Percentiles rank a stretch among this genome's conserved stretches.
Evolutionary conservation across 1,140 invertebrate genomes (phyloP).

Genomic region (Andricus grossulariae): DNA sequence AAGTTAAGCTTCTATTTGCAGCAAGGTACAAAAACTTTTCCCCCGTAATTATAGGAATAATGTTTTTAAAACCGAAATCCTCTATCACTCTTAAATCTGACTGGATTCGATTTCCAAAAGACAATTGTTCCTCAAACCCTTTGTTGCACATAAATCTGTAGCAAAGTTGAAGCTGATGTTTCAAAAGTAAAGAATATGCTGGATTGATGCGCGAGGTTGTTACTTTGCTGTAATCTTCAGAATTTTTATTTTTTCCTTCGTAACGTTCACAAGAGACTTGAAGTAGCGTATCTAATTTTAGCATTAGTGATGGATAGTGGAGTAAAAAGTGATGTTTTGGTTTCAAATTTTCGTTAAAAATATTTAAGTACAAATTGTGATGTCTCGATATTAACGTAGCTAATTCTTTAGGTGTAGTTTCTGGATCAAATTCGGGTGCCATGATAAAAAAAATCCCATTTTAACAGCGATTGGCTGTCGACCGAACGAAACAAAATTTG

Average conservation of each 20-base stretch:
- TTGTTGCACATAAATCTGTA: constrained; percentile 34
- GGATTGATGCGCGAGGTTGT: constrained; percentile 38
- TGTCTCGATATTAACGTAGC: constrained; percentile 10
- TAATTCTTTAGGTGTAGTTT: neutral
- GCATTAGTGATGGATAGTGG: constrained; percentile 34
- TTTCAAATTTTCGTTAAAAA: constrained; percentile 45
- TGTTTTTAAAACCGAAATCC: neutral
- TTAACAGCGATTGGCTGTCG: too few relatives aligned
- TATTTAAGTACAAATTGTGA: constrained; percentile 35
- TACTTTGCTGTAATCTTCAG: constrained; percentile 39
- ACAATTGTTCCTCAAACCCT: constrained; percentile 30
- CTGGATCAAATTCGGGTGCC: constrained; percentile 27
- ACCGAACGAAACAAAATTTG: too few relatives aligned
- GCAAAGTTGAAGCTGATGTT: constrained; percentile 39
- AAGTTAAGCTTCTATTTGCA: too few relatives aligned
- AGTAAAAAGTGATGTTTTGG: constrained; percentile 43
- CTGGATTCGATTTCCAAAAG: neutral
- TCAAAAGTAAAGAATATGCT: constrained; percentile 32
- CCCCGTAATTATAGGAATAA: neutral
- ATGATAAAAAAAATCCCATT: too few relatives aligned
- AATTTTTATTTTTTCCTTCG: constrained; percentile 39
- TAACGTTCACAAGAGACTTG: constrained; percentile 41
- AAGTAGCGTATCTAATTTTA: constrained; percentile 36
- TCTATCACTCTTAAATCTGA: neutral
- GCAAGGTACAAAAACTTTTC: neutral